A percentile compares a stretch with the other conserved stretches of the same genome.
Conservation (phyloP, 1,140 invertebrate genomes). For the Asbolus verrucosus region DNA sequence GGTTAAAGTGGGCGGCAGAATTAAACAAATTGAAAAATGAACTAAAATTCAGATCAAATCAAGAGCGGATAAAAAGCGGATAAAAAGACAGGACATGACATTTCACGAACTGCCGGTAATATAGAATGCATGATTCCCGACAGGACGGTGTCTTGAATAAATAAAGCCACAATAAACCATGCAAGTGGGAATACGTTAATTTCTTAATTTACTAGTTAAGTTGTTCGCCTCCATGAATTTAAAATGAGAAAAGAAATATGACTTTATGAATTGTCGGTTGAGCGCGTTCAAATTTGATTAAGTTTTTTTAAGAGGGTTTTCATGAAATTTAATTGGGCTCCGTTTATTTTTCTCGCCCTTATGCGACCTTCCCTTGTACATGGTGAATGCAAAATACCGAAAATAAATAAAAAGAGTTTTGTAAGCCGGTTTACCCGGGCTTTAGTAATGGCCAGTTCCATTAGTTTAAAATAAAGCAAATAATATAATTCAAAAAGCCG, state of each 20-base stretch:
- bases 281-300: slow-evolving; percentile 59
- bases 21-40: slow-evolving; percentile 7
- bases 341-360: slow-evolving; percentile 25
- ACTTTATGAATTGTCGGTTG: slow-evolving; percentile 59
- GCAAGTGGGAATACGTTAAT: slow-evolving; percentile 65
- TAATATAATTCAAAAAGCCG: slow-evolving; percentile 11
- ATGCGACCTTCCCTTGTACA: not conserved
- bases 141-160: slow-evolving; percentile 59
- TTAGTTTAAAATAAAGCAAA: slow-evolving; percentile 31
- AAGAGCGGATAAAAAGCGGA: slow-evolving; percentile 8
- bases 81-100: slow-evolving; percentile 57
- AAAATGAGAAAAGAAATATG: slow-evolving; percentile 61
- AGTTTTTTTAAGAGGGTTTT: slow-evolving; percentile 55
- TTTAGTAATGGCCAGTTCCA: slow-evolving; percentile 22
- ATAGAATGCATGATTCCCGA: slow-evolving; percentile 59
- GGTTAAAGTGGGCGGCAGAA: not conserved
- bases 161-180: slow-evolving; percentile 64
- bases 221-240: slow-evolving; percentile 63
- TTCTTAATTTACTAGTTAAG: slow-evolving; percentile 65
- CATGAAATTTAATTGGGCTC: slow-evolving; percentile 48
- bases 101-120: slow-evolving; percentile 60
- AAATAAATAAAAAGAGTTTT: not conserved
- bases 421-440: slow-evolving; percentile 18
- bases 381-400: not conserved
- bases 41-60: slow-evolving; percentile 22